Evolutionary conservation across 2,888 invertebrate species (phyloP).

Genomic region (Diadegma fenestrale): DNA sequence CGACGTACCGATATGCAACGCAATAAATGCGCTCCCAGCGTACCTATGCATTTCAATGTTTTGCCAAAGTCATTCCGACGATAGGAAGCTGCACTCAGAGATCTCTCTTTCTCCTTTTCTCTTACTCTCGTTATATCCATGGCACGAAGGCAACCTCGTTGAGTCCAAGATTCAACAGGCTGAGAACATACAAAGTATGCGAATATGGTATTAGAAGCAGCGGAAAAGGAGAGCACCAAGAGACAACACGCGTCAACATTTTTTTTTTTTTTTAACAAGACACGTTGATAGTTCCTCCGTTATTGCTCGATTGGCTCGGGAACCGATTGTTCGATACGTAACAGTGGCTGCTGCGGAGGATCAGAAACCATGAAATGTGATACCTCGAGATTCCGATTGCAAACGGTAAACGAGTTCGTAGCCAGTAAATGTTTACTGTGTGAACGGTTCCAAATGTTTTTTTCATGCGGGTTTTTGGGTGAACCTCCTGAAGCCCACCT

Average conservation of each 20-base stretch:
- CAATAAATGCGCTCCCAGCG: constrained; percentile 75
- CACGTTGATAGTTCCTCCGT: constrained; percentile 9
- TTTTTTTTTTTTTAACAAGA: constrained; percentile 15
- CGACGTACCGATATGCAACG: constrained; percentile 78
- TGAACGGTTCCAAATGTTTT: neutral
- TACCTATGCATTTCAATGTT: constrained; percentile 80
- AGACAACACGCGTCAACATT: constrained; percentile 35
- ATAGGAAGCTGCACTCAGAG: constrained; percentile 25
- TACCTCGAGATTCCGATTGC: neutral
- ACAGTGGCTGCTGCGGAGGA: neutral
- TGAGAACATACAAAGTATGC: constrained; percentile 13
- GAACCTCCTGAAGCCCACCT: neutral
- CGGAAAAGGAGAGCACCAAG: constrained; percentile 7
- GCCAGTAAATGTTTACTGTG: neutral
- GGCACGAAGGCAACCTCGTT: constrained; percentile 28
- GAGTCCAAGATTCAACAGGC: constrained; percentile 12
- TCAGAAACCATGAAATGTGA: neutral
- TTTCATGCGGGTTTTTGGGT: neutral
- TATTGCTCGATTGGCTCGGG: constrained; percentile 40
- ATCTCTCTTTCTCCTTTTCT: constrained; percentile 23
- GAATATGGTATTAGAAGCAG: constrained; percentile 25
- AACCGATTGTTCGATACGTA: constrained; percentile 21
- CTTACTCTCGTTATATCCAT: constrained; percentile 33
- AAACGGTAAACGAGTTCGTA: neutral
- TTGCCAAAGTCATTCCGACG: constrained; percentile 67